These are phyloP conservation scores for Drosophila mimica DNA, from an alignment of 2,888 invertebrate species.

Conservation along the genomic window DNA sequence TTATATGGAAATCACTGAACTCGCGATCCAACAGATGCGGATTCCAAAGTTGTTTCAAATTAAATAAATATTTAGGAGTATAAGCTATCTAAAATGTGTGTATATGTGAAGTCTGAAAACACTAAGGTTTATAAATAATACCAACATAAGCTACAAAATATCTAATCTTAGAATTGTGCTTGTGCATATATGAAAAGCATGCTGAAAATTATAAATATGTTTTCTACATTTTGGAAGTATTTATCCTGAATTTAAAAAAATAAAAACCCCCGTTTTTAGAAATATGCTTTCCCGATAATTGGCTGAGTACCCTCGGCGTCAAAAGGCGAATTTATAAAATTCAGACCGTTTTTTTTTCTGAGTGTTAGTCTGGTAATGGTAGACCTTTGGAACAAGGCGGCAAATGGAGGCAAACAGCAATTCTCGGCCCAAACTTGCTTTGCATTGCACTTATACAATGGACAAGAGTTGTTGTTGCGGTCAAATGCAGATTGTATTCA, in stretches of 20 bases:
- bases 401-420: slow-evolving; percentile 26
- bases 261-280: not conserved
- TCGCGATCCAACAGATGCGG: not conserved
- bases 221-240: not conserved
- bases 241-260: not conserved
- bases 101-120: not conserved
- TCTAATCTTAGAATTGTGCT: too few species aligned
- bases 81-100: not conserved
- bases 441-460: slow-evolving; percentile 12
- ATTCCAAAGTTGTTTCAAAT: not conserved
- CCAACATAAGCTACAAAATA: too few species aligned
- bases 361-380: not conserved
- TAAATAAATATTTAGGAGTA: not conserved
- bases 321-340: not conserved
- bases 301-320: not conserved
- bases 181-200: not conserved
- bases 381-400: not conserved
- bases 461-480: slow-evolving; percentile 1
- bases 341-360: not conserved
- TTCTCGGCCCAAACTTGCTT: not conserved
- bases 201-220: not conserved
- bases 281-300: not conserved
- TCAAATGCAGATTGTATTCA: slow-evolving; percentile 8
- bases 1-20: not conserved
- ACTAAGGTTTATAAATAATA: not conserved